Evolutionary conservation across 92 coral and sea anemone genomes (phyloP), one percentile per base, ranked within the genome.

Genomic region (Blastomussa wellsi): DNA sequence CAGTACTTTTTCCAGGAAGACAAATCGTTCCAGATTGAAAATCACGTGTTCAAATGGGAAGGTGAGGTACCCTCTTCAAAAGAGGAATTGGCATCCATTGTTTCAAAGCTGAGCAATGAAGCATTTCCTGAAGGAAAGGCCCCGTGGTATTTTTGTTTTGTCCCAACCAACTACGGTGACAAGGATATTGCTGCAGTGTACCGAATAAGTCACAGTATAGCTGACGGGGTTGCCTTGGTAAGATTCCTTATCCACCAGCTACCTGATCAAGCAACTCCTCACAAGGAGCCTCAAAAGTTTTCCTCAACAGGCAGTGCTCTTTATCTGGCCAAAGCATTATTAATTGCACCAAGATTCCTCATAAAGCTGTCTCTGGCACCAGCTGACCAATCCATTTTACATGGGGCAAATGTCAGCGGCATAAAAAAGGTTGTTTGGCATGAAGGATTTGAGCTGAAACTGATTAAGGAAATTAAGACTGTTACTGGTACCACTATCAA

Each of bases 401-500:
- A 95, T 86, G 98, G 98, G 31, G 85, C 89, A 7, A 72, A 93
- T 59, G 53, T 94, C 77, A 82, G 86, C 33, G 98, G 98, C 5
- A 88, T 79, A 64, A 95, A 95, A 80, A 95, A 86, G 77, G 93
- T 92, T 82, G 86, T 86, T 35, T 95, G 96, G 98, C 90, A 94
- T 19, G 82, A 88, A 42, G 93, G 92, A 37, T 70, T 90, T 33
- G 98, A 92, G 53, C 77, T 95, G 33, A 74, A 90, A 33, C 49
- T 89, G 19, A 88, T 95, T 53, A 95, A 95, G 66, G 64, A 86
- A 79, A 94, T 95, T 68, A 95, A 95, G 79, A 82, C 78, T 66
- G 85, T 84, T 47, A 94, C 98, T 48, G 98, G 93, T 7, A 92
- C 98, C 39, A 95, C 98, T 12, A 93, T 95, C 19, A 95, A 95